Evolutionary conservation across 2,797 vertebrate genomes (phyloP).

Genomic region (Lemur catta): DNA sequence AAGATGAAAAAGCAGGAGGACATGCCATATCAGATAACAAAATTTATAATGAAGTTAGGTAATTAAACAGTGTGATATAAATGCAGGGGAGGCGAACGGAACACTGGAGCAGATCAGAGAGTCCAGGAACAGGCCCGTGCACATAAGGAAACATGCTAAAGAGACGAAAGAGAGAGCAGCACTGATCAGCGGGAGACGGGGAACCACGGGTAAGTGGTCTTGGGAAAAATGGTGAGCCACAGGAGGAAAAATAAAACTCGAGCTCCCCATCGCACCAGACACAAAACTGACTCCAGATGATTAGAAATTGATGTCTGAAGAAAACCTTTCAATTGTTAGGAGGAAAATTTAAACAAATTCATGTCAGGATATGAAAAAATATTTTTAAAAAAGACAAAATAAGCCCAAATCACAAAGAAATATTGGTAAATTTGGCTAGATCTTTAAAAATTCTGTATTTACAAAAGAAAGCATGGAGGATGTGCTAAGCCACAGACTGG

Average conservation of each 20-base stretch:
- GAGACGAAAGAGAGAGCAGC: not conserved
- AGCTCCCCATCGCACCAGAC: not conserved
- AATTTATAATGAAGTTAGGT: not conserved
- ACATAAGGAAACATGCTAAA: not conserved
- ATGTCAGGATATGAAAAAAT: not conserved
- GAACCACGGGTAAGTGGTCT: not conserved
- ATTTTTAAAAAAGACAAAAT: not conserved
- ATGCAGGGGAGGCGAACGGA: not conserved
- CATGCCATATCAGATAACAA: not conserved
- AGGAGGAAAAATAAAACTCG: not conserved
- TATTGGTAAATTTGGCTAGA: not conserved
- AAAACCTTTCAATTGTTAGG: not conserved
- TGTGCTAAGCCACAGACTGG: not conserved
- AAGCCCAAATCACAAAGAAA: not conserved
- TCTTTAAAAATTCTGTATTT: not conserved
- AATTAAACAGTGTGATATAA: not conserved
- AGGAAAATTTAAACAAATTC: not conserved
- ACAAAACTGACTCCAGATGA: not conserved
- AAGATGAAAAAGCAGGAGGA: not conserved
- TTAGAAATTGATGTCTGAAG: not conserved
- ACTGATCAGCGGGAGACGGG: not conserved
- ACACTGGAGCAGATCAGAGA: not conserved
- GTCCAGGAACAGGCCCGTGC: not conserved
- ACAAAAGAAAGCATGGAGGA: not conserved
- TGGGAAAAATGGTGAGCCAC: not conserved